A percentile compares a stretch with the other conserved stretches of the same genome.
Evolutionary conservation across 2,888 invertebrate genomes (phyloP).

Genomic region (Melanostoma scalare): DNA sequence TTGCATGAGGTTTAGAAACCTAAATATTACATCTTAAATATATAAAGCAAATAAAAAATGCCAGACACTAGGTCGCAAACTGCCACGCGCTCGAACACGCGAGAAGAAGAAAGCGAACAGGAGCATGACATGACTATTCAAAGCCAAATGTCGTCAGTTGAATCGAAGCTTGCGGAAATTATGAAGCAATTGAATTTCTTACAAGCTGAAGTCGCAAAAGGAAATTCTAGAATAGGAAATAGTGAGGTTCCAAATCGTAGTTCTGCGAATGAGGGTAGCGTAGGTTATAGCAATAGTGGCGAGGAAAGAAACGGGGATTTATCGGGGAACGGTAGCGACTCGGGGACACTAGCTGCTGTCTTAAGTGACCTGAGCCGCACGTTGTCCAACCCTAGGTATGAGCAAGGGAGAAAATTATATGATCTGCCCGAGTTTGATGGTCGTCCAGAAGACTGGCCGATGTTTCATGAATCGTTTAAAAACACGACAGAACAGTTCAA

Average conservation of each 20-base stretch:
- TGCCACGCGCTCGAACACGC: too few species aligned
- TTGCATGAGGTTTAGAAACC: too few species aligned
- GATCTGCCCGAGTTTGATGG: conserved; percentile 4
- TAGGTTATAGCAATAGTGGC: neutral
- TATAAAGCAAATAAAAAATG: too few species aligned
- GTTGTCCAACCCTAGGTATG: neutral
- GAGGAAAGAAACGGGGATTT: conserved; percentile 4
- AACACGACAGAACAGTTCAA: conserved; percentile 1
- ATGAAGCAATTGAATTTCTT: neutral
- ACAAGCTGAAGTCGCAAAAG: neutral
- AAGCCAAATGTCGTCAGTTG: too few species aligned
- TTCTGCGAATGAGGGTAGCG: neutral
- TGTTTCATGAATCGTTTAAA: conserved; percentile 4
- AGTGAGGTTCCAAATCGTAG: neutral
- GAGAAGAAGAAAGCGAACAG: too few species aligned
- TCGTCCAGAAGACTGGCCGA: conserved; percentile 6
- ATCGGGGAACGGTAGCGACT: too few species aligned
- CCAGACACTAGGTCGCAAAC: too few species aligned
- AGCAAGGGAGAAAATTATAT: conserved; percentile 10
- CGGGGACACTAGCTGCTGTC: neutral
- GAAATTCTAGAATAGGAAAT: neutral
- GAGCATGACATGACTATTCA: too few species aligned
- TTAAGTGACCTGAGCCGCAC: conserved; percentile 5
- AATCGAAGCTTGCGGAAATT: neutral
- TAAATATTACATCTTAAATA: too few species aligned